Percentiles rank a stretch among this genome's conserved stretches.
These are phyloP conservation scores for Aphrocallistes beatrix DNA, from an alignment of 37 sponge, comb jelly and placozoan species.

Conservation along the genomic window DNA sequence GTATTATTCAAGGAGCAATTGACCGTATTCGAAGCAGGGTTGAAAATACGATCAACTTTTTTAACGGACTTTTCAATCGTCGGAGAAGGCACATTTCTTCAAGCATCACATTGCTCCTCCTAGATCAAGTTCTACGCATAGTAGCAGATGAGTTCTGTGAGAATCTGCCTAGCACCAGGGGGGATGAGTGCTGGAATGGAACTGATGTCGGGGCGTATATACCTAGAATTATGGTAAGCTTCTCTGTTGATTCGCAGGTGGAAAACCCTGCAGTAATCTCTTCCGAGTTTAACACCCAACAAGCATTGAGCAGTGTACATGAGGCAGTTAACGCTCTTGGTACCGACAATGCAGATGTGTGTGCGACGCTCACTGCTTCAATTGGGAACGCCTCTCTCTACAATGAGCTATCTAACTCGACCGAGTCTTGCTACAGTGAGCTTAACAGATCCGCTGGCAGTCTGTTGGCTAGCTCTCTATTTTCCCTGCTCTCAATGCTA, in stretches of 20 bases:
- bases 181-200: not conserved
- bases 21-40: not conserved
- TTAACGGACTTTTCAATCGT: not conserved
- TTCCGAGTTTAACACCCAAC: not conserved
- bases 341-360: not conserved
- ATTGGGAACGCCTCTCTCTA: not conserved
- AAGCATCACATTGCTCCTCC: not conserved
- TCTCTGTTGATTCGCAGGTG: not conserved
- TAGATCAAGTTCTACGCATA: not conserved
- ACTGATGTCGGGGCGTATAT: not conserved
- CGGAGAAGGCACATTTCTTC: not conserved
- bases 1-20: not conserved
- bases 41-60: not conserved
- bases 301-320: not conserved
- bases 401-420: not conserved
- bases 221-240: not conserved
- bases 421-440: not conserved
- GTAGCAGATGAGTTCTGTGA: not conserved
- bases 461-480: not conserved
- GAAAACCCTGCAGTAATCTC: not conserved
- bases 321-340: not conserved
- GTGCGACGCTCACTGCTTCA: not conserved
- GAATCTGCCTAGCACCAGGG: not conserved
- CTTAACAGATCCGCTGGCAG: not conserved
- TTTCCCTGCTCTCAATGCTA: not conserved